These are phyloP conservation scores for Smutsia gigantea DNA, from an alignment of 2,797 vertebrate genomes.

Conservation along the genomic window DNA sequence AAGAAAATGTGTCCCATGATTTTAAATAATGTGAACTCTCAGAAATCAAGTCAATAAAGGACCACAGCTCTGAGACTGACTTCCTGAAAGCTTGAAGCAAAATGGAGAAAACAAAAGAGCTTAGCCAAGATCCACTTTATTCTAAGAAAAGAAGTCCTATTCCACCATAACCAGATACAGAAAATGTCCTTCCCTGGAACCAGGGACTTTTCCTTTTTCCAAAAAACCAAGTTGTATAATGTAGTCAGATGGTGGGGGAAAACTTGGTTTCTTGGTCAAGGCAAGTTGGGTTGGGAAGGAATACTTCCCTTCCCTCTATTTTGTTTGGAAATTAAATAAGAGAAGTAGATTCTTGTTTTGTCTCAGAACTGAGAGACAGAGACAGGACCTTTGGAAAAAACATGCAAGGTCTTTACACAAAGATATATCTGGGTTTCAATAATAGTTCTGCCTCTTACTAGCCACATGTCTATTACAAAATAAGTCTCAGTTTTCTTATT, in stretches of 20 bases:
- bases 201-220: background rate
- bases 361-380: background rate
- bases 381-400: background rate
- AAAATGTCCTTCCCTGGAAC: background rate
- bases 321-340: constrained; percentile 33
- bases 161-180: background rate
- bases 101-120: background rate
- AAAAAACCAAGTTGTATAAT: background rate
- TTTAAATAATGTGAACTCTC: constrained; percentile 1
- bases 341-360: background rate
- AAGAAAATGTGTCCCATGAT: background rate
- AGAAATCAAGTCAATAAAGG: background rate
- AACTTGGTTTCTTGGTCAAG: background rate
- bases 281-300: background rate
- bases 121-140: constrained; percentile 1
- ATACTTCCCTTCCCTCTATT: background rate
- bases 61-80: background rate
- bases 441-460: background rate
- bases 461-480: background rate
- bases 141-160: background rate
- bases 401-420: background rate
- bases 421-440: background rate
- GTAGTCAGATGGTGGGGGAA: background rate
- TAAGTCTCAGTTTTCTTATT: background rate
- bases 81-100: background rate